phyloP scores from a whole-genome alignment of 2,888 invertebrate genomes.

The Drosophila buzzatii region DNA sequence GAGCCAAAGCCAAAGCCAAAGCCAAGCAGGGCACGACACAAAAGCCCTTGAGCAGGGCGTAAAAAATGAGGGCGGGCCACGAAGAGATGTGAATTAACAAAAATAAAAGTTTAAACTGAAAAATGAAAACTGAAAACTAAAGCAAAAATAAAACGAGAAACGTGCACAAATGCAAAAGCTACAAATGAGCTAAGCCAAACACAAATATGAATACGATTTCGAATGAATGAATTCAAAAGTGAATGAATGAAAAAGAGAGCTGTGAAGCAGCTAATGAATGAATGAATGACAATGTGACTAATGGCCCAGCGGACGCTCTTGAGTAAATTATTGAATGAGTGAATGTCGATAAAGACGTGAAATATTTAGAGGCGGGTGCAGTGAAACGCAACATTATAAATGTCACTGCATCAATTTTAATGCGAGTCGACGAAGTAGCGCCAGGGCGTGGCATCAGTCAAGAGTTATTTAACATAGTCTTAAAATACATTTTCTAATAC shows the following conservation, averaged over 20 bases:
- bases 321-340: constrained; percentile 57
- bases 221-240: constrained; percentile 4
- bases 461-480: not conserved
- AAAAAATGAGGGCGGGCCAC: constrained; percentile 1
- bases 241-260: constrained; percentile 57
- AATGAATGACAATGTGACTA: constrained; percentile 57
- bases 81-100: constrained; percentile 13
- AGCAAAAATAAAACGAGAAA: constrained; percentile 45
- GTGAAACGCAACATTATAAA: constrained; percentile 34
- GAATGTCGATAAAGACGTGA: constrained; percentile 9
- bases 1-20: constrained; percentile 25
- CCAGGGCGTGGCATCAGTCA: constrained; percentile 16
- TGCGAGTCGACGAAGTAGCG: constrained; percentile 45
- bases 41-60: constrained; percentile 59
- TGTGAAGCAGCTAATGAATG: constrained; percentile 60
- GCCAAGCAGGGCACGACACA: constrained; percentile 57
- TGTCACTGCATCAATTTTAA: constrained; percentile 56
- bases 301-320: constrained; percentile 35
- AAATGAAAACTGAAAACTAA: constrained; percentile 14
- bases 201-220: constrained; percentile 25
- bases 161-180: constrained; percentile 64
- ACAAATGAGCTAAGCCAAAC: constrained; percentile 26
- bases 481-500: not conserved
- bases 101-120: constrained; percentile 8
- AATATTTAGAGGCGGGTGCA: not conserved